Conservation (phyloP, 1,140 invertebrate genomes). For the Drosophila navojoa region DNA sequence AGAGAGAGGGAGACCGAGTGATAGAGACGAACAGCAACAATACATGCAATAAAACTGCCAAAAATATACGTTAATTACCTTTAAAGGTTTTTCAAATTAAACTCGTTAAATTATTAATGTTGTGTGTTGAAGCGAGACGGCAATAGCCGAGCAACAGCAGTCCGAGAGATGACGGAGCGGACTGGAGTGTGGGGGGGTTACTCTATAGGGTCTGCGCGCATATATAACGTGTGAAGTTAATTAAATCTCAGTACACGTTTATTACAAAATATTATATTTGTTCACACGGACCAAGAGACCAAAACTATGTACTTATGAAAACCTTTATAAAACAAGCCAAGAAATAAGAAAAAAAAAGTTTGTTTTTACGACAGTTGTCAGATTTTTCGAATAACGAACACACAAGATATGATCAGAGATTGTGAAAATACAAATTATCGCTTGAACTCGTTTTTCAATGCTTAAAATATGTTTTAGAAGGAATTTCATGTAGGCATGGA, state of each 20-base stretch:
- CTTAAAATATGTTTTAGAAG: too few relatives aligned
- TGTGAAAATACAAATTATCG: too few relatives aligned
- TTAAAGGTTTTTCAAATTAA: conserved; percentile 83
- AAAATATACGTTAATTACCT: conserved; percentile 82
- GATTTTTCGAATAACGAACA: background rate
- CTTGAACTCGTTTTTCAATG: too few relatives aligned
- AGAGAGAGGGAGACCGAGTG: conserved; percentile 10
- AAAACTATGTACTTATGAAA: conserved; percentile 19
- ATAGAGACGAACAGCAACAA: conserved; percentile 47
- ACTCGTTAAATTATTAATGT: conserved; percentile 77
- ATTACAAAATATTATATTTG: conserved; percentile 80
- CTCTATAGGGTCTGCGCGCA: conserved; percentile 28
- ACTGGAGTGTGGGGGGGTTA: background rate
- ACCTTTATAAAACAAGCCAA: background rate
- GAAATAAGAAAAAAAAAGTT: background rate
- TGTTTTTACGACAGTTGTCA: conserved; percentile 1
- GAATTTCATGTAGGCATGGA: too few relatives aligned
- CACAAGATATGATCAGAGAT: background rate
- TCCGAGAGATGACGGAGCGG: conserved; percentile 20
- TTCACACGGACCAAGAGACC: conserved; percentile 53
- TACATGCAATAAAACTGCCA: conserved; percentile 78
- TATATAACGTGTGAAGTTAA: conserved; percentile 80
- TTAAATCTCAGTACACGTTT: conserved; percentile 76
- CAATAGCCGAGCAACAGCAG: conserved; percentile 42
- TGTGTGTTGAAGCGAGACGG: conserved; percentile 43